Evolutionary conservation across 1,140 invertebrate species (phyloP), one percentile per base, ranked within the genome.

Genomic region (Elymnias hypermnestra): DNA sequence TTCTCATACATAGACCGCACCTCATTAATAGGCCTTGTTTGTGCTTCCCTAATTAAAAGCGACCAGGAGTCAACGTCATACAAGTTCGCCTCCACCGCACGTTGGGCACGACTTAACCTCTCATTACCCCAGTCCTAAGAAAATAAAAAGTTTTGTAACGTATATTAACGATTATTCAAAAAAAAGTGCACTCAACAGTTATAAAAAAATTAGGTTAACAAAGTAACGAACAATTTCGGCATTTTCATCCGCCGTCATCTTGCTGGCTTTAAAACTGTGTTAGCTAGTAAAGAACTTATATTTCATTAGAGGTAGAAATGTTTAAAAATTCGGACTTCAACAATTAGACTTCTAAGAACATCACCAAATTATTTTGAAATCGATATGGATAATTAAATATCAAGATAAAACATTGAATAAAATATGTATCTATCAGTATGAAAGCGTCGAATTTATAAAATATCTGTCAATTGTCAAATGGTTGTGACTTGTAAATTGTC

Each of bases 21-120:
- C 82, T 98, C 95, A 47, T 95, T 94, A 35, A 99, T 97, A 36
- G 93, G 92, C 63, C 96, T 92, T 1, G 91, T 94, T 87, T 98
- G 93, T 2, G 96, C 94, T 88, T 99, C 97, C 56, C 97, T 89
- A 2, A 99, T 91, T 14, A 99, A 89, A 31, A 98, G 90, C 51
- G 96, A 97, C 98, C 98, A 99, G 21, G 97, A 96, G 82, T 99
- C 98, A 15, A 98, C 91, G 82, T 99, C 97, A 75, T 96, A 98
- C 0, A 92, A 91, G 58, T 96, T 94, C 31, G 94, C 91, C 69
- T 96, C 92, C 0, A 95, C 91, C 5, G 93, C 92, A 55, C 93
- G 90, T 67, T 95, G 94, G 14, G 94, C 94, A 38, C 93, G 85
- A 55, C 91, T 90, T 26, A 96, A 76, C 29, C 95, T 92, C 60